These are phyloP conservation scores for Tuberolachnus salignus DNA, from an alignment of 2,888 invertebrate genomes.

Conservation along the genomic window DNA sequence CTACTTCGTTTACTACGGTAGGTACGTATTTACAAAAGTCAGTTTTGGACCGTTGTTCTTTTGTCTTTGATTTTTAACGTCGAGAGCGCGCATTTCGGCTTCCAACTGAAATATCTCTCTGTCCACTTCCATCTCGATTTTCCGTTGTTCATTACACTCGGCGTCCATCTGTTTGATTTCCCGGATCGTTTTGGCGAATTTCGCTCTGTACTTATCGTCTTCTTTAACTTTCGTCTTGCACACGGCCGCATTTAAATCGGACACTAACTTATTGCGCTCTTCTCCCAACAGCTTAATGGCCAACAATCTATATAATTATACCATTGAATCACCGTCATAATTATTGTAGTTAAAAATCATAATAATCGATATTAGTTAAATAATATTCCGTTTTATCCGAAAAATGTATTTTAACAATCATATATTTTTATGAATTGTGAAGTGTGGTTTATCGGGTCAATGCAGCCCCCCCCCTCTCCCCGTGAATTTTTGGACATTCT, in stretches of 20 bases:
- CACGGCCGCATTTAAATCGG: neutral
- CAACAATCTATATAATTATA: neutral
- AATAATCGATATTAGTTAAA: too few species aligned
- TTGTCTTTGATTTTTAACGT: neutral
- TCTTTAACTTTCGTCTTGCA: neutral
- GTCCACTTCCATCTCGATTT: slow-evolving; percentile 10
- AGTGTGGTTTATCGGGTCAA: too few species aligned
- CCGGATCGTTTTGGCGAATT: neutral
- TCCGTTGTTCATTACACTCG: neutral
- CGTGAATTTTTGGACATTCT: too few species aligned
- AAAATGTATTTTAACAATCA: too few species aligned
- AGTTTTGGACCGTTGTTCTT: neutral
- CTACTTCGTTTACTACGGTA: too few species aligned
- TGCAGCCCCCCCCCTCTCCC: too few species aligned
- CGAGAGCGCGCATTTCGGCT: too few species aligned
- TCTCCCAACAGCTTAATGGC: slow-evolving; percentile 7
- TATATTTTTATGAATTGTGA: too few species aligned
- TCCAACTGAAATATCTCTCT: neutral
- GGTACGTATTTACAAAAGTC: neutral
- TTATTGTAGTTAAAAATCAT: too few species aligned
- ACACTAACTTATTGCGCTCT: neutral
- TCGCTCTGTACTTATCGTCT: neutral
- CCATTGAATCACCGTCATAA: too few species aligned
- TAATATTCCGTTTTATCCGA: too few species aligned
- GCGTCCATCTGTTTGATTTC: neutral